Conservation (phyloP, 2,888 invertebrate genomes). For the Apomyelois bistriatella region DNA sequence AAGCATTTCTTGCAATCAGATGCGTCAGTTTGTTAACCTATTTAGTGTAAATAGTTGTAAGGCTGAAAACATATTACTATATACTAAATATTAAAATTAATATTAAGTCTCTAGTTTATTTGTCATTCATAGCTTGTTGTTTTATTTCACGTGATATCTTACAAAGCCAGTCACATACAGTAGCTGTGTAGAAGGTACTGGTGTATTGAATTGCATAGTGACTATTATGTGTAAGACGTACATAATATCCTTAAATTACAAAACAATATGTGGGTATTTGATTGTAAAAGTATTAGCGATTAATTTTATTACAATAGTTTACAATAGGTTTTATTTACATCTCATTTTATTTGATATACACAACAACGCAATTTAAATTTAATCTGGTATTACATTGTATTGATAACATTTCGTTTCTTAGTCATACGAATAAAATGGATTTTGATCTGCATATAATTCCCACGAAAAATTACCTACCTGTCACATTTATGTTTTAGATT, state of each 20-base stretch:
- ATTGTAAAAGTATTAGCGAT: too few species aligned
- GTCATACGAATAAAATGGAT: too few species aligned
- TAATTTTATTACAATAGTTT: too few species aligned
- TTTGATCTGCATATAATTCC: too few species aligned
- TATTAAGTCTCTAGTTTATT: conserved; percentile 15
- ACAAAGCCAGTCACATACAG: conserved; percentile 45
- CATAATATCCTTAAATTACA: conserved; percentile 5
- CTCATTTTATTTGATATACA: too few species aligned
- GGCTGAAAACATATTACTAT: neutral
- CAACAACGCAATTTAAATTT: too few species aligned
- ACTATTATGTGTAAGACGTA: conserved; percentile 7
- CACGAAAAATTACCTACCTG: too few species aligned
- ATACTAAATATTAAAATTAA: neutral
- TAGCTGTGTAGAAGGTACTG: conserved; percentile 7
- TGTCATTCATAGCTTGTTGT: conserved; percentile 44
- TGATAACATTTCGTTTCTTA: too few species aligned
- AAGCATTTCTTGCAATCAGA: conserved; percentile 21
- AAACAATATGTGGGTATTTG: neutral
- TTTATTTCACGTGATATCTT: conserved; percentile 44
- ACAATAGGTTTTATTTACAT: too few species aligned
- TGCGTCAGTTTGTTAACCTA: conserved; percentile 23
- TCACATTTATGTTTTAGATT: too few species aligned
- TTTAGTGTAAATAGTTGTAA: conserved; percentile 10
- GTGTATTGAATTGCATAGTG: conserved; percentile 10
- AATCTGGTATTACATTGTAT: too few species aligned